Evolutionary conservation across 2,113 vertebrate genomes (phyloP).

Genomic region (Neoarius graeffei): DNA sequence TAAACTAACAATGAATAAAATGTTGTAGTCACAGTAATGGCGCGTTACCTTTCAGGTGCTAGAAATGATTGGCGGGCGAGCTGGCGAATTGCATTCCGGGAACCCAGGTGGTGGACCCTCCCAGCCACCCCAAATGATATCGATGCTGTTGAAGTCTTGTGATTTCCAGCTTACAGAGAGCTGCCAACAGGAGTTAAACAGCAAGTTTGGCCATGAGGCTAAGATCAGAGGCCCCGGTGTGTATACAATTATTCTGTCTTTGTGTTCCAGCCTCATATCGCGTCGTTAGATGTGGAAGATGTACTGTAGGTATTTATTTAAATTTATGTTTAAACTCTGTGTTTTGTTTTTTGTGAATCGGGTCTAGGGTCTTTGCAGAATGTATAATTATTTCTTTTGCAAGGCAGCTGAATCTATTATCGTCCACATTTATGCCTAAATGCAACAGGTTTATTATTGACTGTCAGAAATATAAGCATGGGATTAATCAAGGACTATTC

Average conservation of each 20-base stretch:
- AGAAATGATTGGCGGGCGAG: constrained; percentile 73
- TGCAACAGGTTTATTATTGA: background rate
- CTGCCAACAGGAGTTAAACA: constrained; percentile 71
- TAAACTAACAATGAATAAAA: background rate
- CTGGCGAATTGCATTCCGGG: constrained; percentile 57
- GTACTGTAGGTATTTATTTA: background rate
- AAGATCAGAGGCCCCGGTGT: constrained; percentile 60
- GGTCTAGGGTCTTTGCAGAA: background rate
- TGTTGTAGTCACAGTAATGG: background rate
- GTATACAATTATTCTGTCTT: constrained; percentile 20
- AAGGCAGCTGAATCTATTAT: background rate
- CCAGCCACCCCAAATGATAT: constrained; percentile 74
- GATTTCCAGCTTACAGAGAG: constrained; percentile 72
- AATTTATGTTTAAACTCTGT: background rate
- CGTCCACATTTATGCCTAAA: background rate
- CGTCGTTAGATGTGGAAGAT: background rate
- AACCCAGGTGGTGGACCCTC: constrained; percentile 50
- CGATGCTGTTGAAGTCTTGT: constrained; percentile 72
- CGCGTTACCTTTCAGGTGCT: constrained; percentile 61
- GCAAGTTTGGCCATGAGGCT: constrained; percentile 63
- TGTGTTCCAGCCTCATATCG: background rate
- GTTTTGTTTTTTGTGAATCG: background rate
- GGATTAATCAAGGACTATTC: background rate
- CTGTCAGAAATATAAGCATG: background rate
- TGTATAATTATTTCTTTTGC: background rate